These are phyloP conservation scores for Ptilodon capucinus DNA, from an alignment of 2,888 invertebrate genomes.

Conservation along the genomic window DNA sequence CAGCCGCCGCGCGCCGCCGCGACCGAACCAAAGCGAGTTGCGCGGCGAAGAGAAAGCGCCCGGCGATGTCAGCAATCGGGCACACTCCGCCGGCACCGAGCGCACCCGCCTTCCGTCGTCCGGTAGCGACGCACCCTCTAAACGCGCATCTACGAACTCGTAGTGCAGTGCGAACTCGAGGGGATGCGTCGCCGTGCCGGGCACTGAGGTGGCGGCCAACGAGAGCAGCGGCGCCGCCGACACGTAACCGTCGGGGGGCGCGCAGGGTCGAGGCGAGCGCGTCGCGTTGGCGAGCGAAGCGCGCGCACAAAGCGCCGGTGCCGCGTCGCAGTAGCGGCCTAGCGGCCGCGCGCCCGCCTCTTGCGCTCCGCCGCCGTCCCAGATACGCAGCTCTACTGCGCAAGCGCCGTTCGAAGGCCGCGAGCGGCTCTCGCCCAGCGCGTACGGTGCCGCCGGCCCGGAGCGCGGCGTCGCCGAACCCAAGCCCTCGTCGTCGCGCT, in stretches of 20 bases:
- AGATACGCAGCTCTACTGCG: slow-evolving; percentile 87
- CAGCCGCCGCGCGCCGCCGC: slow-evolving; percentile 89
- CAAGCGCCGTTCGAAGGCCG: slow-evolving; percentile 59
- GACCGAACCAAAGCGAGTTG: slow-evolving; percentile 92
- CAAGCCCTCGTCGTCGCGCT: slow-evolving; percentile 64
- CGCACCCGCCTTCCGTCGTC: slow-evolving; percentile 55
- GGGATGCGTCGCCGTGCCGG: slow-evolving; percentile 91
- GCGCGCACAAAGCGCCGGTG: slow-evolving; percentile 92
- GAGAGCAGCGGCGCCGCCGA: slow-evolving; percentile 62
- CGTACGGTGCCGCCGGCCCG: slow-evolving; percentile 7
- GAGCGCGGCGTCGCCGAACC: slow-evolving; percentile 20
- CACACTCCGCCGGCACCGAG: slow-evolving; percentile 58
- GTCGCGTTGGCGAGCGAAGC: slow-evolving; percentile 88
- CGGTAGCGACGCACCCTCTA: slow-evolving; percentile 86
- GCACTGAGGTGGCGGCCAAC: slow-evolving; percentile 78
- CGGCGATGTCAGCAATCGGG: slow-evolving; percentile 62
- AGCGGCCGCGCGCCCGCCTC: slow-evolving; percentile 70
- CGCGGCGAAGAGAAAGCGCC: slow-evolving; percentile 88
- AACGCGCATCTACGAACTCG: slow-evolving; percentile 91
- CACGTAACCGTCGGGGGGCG: slow-evolving; percentile 90
- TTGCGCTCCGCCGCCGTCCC: slow-evolving; percentile 87
- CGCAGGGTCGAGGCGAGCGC: slow-evolving; percentile 90
- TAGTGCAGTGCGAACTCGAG: slow-evolving; percentile 88
- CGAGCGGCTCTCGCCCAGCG: slow-evolving; percentile 14
- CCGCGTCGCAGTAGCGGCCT: slow-evolving; percentile 88